Conservation (phyloP, 2,888 invertebrate species). For the Chrysomela aeneicollis region DNA sequence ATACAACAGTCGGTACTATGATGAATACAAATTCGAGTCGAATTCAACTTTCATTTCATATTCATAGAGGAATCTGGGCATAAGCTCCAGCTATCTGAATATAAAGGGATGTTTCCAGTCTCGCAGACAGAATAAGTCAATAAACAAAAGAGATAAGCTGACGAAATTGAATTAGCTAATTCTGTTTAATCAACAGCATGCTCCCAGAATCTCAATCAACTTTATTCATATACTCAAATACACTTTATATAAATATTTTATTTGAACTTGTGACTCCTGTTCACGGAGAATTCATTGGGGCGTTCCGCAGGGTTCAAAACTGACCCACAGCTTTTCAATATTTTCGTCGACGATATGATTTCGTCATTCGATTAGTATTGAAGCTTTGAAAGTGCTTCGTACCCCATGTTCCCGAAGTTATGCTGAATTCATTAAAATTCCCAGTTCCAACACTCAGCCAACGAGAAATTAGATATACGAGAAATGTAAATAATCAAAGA, state of each 20-base stretch:
- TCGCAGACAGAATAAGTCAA: slow-evolving; percentile 34
- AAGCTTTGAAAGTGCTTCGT: too few species aligned
- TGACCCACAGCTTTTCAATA: too few species aligned
- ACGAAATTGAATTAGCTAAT: slow-evolving; percentile 37
- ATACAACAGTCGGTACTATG: slow-evolving; percentile 48
- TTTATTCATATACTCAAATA: not conserved
- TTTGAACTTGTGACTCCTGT: too few species aligned
- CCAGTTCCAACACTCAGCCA: too few species aligned
- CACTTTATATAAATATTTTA: not conserved
- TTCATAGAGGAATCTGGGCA: slow-evolving; percentile 52
- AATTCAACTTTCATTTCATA: slow-evolving; percentile 53
- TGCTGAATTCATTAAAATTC: too few species aligned
- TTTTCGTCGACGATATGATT: too few species aligned
- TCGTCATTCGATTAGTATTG: too few species aligned
- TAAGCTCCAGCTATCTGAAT: slow-evolving; percentile 51
- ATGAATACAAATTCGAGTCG: slow-evolving; percentile 52
- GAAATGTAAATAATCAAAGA: not conserved
- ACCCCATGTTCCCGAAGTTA: too few species aligned
- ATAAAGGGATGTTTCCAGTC: slow-evolving; percentile 50
- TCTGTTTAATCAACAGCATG: slow-evolving; percentile 15
- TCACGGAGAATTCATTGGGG: too few species aligned
- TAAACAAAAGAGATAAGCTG: slow-evolving; percentile 38
- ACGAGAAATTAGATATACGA: too few species aligned
- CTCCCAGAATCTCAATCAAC: not conserved
- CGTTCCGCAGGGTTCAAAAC: too few species aligned